Base-by-base conservation (phyloP, 1,140 invertebrate genomes). In the Diachasmimorpha longicaudata region DNA sequence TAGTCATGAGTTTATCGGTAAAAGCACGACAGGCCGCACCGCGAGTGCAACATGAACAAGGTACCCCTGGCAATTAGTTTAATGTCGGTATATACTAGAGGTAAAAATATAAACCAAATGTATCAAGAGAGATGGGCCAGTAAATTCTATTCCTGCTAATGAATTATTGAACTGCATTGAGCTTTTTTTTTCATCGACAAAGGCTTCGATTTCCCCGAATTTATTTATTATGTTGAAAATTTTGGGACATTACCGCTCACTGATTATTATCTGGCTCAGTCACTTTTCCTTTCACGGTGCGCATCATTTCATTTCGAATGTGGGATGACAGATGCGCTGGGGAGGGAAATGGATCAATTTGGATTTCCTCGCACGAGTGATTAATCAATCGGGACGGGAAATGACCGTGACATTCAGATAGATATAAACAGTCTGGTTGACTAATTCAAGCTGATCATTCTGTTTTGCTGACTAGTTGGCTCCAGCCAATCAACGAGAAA, bases 1-100 rank as follows among this genome's bases (percentile, higher is more conserved):
- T 63, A 63, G 58, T 63, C 58, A 63, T 63, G 58, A 63, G 58
- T 63, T 63, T 63, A 63, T 63, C 58, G 58, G 58, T 25, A 63
- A 63, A 63, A 63, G 58, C 58, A 63, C 58, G 58, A 63, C 58
- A 63, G 58, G 58, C 58, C 58, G 39, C 9, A 63, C 58, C 58
- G 58, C 58, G 21, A 63, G 58, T 25, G 58, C 58, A 63, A 25
- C 58, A 63, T 63, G 58, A 63, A 63, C 58, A 63, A 63, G 58
- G 58, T 63, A 63, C 58, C 58, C 58, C 58, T 31, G 58, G 58
- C 58, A 63, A 63, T 63, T 63, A 63, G 58, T 63, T 63, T 63
- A 63, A 63, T 63, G 58, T 31, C 13, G 58, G 21, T 63, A 14
- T 63, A 63, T 25, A 25, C 58, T 63, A 13, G 21, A 25, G 58